A percentile compares a stretch with the other conserved stretches of the same genome.
Conservation (phyloP, 2,113 vertebrate genomes). For the Bujurquina vittata region DNA sequence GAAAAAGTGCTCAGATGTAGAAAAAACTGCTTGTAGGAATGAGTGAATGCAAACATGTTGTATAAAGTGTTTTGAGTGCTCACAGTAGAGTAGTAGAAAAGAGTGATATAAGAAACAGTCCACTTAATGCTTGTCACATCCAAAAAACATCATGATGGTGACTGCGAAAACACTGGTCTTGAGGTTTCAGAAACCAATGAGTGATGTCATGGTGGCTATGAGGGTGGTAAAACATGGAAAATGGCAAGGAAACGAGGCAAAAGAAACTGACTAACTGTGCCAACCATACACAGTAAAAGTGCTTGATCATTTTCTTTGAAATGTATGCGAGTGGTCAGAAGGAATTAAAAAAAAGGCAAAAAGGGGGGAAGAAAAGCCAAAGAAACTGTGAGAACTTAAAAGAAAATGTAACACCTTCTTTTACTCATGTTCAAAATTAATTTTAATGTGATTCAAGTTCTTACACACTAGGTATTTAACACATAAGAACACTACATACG, state of each 20-base stretch:
- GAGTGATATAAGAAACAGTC: too few species aligned
- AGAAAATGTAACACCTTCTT: slow-evolving; percentile 28
- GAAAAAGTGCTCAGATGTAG: too few species aligned
- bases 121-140: background rate
- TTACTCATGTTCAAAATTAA: slow-evolving; percentile 3
- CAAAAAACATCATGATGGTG: background rate
- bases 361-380: background rate
- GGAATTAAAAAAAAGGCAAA: background rate
- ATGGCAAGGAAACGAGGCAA: background rate
- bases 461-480: slow-evolving; percentile 28
- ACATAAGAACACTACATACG: background rate
- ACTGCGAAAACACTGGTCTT: background rate
- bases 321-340: background rate
- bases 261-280: background rate
- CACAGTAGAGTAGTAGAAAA: too few species aligned
- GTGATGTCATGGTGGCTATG: too few species aligned
- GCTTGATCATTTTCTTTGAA: background rate
- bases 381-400: slow-evolving; percentile 22
- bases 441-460: slow-evolving; percentile 43
- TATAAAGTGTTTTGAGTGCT: too few species aligned
- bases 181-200: background rate
- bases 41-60: too few species aligned
- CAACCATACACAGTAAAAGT: background rate
- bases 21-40: too few species aligned
- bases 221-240: background rate